Evolutionary conservation across 2,113 vertebrate genomes (phyloP).

Genomic region (Rhegmatorhina hoffmannsi): DNA sequence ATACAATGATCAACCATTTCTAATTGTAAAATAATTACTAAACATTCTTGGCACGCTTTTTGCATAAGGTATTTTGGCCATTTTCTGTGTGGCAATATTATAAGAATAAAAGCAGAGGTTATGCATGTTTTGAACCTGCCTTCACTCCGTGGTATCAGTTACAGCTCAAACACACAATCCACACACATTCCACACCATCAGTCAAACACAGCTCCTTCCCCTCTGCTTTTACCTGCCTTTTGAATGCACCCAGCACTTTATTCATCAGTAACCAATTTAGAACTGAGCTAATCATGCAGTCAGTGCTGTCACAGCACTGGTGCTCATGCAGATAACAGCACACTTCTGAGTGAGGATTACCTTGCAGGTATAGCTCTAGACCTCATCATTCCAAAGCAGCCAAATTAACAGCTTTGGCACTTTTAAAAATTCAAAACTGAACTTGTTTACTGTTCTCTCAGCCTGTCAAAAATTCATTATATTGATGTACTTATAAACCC

Average conservation of each 20-base stretch:
- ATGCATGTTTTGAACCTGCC: background rate
- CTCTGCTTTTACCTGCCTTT: background rate
- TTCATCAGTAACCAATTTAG: constrained; percentile 12
- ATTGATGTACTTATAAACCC: background rate
- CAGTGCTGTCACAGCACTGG: background rate
- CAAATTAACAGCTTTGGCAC: background rate
- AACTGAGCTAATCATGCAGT: constrained; percentile 21
- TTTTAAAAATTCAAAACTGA: background rate
- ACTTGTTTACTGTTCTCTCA: background rate
- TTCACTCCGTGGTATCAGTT: background rate
- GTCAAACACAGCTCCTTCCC: background rate
- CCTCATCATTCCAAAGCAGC: constrained; percentile 1
- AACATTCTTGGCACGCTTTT: background rate
- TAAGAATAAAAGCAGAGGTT: background rate
- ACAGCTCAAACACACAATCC: background rate
- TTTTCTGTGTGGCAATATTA: background rate
- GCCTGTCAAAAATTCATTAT: background rate
- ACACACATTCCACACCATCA: background rate
- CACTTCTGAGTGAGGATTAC: constrained; percentile 48
- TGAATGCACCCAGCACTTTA: background rate
- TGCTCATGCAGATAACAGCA: background rate
- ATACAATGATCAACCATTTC: background rate
- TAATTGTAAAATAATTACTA: background rate
- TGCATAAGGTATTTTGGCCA: background rate
- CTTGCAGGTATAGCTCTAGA: constrained; percentile 16